Conservation (phyloP, 2,888 invertebrate species). For the Protula sp. region DNA sequence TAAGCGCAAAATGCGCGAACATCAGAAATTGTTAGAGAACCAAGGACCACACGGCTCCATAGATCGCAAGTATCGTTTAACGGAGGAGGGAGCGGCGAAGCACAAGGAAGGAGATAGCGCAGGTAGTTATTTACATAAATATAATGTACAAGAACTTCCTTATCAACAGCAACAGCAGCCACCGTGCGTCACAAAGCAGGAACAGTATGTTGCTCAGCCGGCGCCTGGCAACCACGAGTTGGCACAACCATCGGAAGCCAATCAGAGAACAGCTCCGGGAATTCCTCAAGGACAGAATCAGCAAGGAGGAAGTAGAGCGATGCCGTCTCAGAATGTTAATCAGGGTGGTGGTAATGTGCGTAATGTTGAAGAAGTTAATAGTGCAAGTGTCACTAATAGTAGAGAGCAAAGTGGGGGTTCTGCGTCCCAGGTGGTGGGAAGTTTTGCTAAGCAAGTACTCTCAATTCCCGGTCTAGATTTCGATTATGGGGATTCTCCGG, state of each 20-base stretch:
- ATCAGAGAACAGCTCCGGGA: background rate
- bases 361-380: background rate
- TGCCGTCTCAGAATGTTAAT: background rate
- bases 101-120: background rate
- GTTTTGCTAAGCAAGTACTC: background rate
- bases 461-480: background rate
- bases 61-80: background rate
- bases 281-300: too few relatives aligned
- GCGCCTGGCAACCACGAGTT: background rate
- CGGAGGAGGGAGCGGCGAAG: background rate
- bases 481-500: background rate
- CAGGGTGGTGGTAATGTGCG: background rate
- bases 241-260: background rate
- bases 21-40: constrained; percentile 55
- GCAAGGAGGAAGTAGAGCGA: background rate
- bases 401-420: too few relatives aligned
- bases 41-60: constrained; percentile 31
- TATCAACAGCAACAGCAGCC: too few relatives aligned
- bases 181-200: background rate
- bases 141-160: too few relatives aligned
- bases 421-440: background rate
- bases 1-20: constrained; percentile 53
- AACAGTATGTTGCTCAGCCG: background rate
- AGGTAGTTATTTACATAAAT: too few relatives aligned
- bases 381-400: too few relatives aligned